Percentiles rank a stretch among this genome's conserved stretches.
Conservation (phyloP, 2,888 invertebrate species). For the Arctia plantaginis region DNA sequence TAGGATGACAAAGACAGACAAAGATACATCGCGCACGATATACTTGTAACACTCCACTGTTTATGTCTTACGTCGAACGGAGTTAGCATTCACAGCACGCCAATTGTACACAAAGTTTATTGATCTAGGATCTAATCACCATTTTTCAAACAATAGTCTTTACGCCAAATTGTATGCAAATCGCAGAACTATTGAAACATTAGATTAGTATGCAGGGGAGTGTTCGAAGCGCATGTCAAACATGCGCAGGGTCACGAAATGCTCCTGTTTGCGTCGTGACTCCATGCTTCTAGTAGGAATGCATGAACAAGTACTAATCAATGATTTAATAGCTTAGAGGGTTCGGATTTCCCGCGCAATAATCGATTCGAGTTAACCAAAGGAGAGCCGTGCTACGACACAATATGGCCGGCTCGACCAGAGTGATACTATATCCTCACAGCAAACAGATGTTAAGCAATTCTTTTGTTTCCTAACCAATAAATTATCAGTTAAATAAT, state of each 20-base stretch:
- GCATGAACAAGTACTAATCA: not conserved
- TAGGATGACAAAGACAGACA: not conserved
- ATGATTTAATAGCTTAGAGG: not conserved
- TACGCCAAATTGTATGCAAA: conserved; percentile 49
- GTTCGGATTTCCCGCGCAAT: not conserved
- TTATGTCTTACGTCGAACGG: not conserved
- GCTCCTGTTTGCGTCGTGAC: conserved; percentile 51
- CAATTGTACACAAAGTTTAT: conserved; percentile 39
- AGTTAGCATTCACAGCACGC: not conserved
- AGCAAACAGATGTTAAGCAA: too few species aligned
- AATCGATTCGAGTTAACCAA: not conserved
- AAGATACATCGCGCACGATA: not conserved
- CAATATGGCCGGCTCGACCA: too few species aligned
- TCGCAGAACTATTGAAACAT: conserved; percentile 37
- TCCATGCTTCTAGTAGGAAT: conserved; percentile 7
- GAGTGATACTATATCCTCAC: too few species aligned
- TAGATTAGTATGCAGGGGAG: conserved; percentile 40
- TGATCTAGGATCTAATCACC: conserved; percentile 48
- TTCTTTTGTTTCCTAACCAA: too few species aligned
- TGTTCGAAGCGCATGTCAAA: conserved; percentile 31
- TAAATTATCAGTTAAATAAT: too few species aligned
- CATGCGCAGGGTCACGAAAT: conserved; percentile 39
- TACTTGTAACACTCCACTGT: not conserved
- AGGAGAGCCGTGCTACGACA: too few species aligned
- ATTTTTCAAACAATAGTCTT: conserved; percentile 43